These are phyloP conservation scores for Agapornis roseicollis DNA, from an alignment of 2,113 vertebrate genomes.

Conservation along the genomic window DNA sequence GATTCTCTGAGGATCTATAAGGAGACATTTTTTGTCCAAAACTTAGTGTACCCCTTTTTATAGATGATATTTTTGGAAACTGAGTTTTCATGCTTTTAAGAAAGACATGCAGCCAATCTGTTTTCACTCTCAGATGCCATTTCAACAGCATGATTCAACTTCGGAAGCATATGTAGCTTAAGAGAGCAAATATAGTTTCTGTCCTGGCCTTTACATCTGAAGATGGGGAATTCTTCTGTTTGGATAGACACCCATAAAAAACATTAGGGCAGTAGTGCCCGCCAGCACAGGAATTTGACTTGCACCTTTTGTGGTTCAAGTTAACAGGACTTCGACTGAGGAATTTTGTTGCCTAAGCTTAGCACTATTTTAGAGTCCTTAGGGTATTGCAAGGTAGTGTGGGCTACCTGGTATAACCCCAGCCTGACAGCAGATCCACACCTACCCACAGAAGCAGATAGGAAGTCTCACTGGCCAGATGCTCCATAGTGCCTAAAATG, in stretches of 20 bases:
- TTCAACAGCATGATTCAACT: slow-evolving; percentile 18
- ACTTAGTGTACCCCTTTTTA: slow-evolving; percentile 2
- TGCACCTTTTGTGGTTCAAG: background rate
- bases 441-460: background rate
- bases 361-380: background rate
- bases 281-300: background rate
- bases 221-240: background rate
- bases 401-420: background rate
- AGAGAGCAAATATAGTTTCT: background rate
- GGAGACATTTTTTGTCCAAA: background rate
- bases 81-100: slow-evolving; percentile 17
- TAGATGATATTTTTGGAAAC: slow-evolving; percentile 8
- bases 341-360: background rate
- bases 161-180: background rate
- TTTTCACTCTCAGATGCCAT: slow-evolving; percentile 23
- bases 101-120: slow-evolving; percentile 18
- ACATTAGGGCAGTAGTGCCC: background rate
- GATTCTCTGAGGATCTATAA: background rate
- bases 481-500: background rate
- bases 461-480: background rate
- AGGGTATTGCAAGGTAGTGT: background rate
- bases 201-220: background rate
- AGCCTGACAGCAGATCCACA: background rate
- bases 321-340: background rate
- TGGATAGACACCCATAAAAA: background rate